Evolutionary conservation across 2,888 invertebrate species (phyloP).

Genomic region (Caenorhabditis parvicauda): DNA sequence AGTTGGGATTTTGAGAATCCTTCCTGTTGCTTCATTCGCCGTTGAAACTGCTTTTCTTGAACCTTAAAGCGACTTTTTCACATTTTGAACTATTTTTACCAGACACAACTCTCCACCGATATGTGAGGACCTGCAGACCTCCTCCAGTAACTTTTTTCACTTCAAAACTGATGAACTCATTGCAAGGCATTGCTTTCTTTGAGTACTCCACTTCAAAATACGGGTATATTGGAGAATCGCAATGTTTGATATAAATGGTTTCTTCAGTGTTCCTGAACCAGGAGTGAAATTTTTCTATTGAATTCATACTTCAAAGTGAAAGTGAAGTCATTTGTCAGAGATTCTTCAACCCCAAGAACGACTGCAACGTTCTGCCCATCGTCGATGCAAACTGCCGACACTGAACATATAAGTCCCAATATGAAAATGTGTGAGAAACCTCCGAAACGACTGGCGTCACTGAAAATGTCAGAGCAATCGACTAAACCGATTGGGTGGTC

Average conservation of each 20-base stretch:
- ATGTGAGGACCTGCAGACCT: slow-evolving; percentile 17
- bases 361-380: slow-evolving; percentile 26
- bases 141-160: slow-evolving; percentile 30
- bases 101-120: slow-evolving; percentile 25
- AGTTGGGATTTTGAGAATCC: slow-evolving; percentile 16
- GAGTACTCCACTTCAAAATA: slow-evolving; percentile 26
- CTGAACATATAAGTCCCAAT: slow-evolving; percentile 4
- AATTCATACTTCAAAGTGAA: background rate
- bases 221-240: slow-evolving; percentile 15
- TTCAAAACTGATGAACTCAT: slow-evolving; percentile 14
- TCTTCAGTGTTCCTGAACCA: background rate
- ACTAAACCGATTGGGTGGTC: slow-evolving; percentile 26
- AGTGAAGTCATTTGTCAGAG: no score
- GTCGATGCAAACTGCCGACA: slow-evolving; percentile 21
- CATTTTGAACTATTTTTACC: slow-evolving; percentile 8
- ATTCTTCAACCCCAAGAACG: slow-evolving; percentile 16
- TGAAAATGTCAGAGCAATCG: slow-evolving; percentile 14
- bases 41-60: slow-evolving; percentile 1
- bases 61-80: background rate
- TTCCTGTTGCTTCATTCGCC: slow-evolving; percentile 11
- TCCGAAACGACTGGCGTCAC: slow-evolving; percentile 12
- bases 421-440: slow-evolving; percentile 3
- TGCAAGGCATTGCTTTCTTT: slow-evolving; percentile 22
- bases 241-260: background rate
- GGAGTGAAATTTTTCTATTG: no score